Evolutionary conservation across 2,888 invertebrate genomes (phyloP).

Genomic region (Halictus ligatus): DNA sequence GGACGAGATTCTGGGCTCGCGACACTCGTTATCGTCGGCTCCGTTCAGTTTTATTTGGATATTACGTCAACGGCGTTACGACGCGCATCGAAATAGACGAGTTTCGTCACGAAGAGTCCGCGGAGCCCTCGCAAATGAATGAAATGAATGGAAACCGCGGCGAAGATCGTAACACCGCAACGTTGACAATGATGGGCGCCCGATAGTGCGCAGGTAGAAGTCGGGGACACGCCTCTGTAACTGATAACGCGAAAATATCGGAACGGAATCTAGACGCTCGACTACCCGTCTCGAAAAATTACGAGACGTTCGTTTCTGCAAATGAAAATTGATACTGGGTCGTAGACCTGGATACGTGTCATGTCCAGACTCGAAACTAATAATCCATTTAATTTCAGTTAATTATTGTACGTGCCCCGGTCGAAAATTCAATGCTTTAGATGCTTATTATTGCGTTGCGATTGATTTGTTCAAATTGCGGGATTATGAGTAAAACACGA

Average conservation of each 20-base stretch:
- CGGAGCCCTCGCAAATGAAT: background rate
- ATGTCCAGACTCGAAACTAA: no score
- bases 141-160: constrained; percentile 12
- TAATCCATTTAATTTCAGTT: no score
- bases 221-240: background rate
- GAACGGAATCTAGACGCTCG: background rate
- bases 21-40: constrained; percentile 26
- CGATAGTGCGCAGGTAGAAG: background rate
- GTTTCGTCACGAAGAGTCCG: background rate
- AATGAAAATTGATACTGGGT: no score
- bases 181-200: background rate
- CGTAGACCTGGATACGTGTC: no score
- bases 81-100: constrained; percentile 28
- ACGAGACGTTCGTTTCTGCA: background rate
- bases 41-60: constrained; percentile 44
- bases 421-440: no score
- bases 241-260: background rate
- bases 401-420: no score
- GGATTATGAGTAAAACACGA: no score
- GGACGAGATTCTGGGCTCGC: background rate
- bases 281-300: background rate
- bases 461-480: no score
- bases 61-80: constrained; percentile 49
- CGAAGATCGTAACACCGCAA: background rate
- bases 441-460: no score